Evolutionary conservation across 1,140 invertebrate genomes (phyloP), one percentile per base, ranked within the genome.

Genomic region (Drosophila orosa): DNA sequence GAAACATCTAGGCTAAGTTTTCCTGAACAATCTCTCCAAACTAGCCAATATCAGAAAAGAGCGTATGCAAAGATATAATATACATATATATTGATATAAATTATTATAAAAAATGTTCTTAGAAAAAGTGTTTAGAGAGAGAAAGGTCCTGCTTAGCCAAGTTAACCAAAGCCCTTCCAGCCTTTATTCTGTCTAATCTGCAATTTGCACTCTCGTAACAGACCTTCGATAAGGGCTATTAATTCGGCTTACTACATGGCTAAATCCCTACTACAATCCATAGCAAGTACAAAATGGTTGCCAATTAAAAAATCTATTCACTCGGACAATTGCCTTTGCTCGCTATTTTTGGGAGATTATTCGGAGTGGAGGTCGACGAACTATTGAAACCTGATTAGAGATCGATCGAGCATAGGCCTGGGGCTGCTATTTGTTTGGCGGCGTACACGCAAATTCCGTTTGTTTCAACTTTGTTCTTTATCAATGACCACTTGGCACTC

Each of bases 271-370:
- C 50, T 35, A 22, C 12, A 7, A 37, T 15, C 29, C 33, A 19
- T 45, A 47, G 22, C n/a, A 19, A 19, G 10, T 3, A 39, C 37
- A 24, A 25, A 57, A 66, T 66, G 47, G 27, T 75, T 66, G 68
- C 54, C 93, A 69, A 78, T 81, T 87, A 72, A 58, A 72, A 59
- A 77, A 67, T 65, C 67, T 74, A 81, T 91, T 74, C 50, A 74
- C 66, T 67, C 48, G 55, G 47, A 71, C 63, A 66, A 61, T 66
- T 63, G 80, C 40, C 29, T 22, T 15, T 31, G 66, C 33, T 67
- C 65, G 66, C 35, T 74, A n/a, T n/a, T 75, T 62, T 58, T 40
- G 48, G 50, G 42, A 56, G 52, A 68, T 59, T 65, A 54, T 63
- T 71, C 27, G 37, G 35, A 74, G 47, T 35, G 69, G 57, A 54